Percentiles rank a stretch among this genome's conserved stretches.
Evolutionary conservation across 2,113 vertebrate genomes (phyloP).

Genomic region (Hydropotes inermis): DNA sequence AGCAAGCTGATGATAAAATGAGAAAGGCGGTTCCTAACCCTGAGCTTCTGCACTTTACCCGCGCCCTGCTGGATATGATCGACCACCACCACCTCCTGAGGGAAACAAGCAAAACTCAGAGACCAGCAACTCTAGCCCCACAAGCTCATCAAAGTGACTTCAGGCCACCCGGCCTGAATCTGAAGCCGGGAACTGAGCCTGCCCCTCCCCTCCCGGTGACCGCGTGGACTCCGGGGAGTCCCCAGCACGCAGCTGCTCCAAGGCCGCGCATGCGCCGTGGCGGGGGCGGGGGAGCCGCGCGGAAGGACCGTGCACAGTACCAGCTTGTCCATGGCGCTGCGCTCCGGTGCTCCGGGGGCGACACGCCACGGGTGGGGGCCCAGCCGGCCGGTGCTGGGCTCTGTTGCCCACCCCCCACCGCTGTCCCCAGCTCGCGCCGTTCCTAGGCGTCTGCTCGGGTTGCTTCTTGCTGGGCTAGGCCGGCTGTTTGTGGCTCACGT

Average conservation of each 20-base stretch:
- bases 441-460: rapidly evolving
- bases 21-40: rapidly evolving
- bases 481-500: conserved; percentile 11
- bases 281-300: neutral
- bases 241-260: rapidly evolving
- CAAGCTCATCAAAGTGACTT: neutral
- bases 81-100: neutral
- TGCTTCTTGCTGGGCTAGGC: rapidly evolving
- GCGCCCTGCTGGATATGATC: neutral
- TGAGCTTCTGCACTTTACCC: neutral
- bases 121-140: neutral
- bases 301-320: neutral
- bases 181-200: neutral
- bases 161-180: rapidly evolving
- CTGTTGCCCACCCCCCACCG: neutral
- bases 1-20: neutral
- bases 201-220: rapidly evolving
- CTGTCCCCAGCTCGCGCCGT: neutral
- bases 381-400: too few species aligned
- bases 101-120: neutral
- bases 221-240: rapidly evolving
- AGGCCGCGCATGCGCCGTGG: neutral
- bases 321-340: conserved; percentile 11
- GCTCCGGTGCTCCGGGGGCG: rapidly evolving
- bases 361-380: neutral